phyloP scores from a whole-genome alignment of 1,140 invertebrate genomes.

The Scaptomyza graminum region DNA sequence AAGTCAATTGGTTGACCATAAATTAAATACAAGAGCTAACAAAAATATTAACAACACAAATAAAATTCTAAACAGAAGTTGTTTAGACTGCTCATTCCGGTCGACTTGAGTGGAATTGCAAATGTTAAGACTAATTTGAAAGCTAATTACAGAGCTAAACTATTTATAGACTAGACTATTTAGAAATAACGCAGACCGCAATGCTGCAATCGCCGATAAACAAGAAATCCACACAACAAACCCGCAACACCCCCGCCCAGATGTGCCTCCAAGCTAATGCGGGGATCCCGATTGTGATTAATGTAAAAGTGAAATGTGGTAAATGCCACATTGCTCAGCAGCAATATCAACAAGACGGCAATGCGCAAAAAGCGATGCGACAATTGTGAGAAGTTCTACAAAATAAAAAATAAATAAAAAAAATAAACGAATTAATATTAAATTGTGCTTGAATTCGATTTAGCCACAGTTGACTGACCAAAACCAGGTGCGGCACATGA shows the following conservation, averaged over 20 bases:
- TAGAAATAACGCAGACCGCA: slow-evolving; percentile 13
- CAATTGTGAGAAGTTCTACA: slow-evolving; percentile 87
- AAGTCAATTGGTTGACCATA: slow-evolving; percentile 15
- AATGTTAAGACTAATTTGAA: slow-evolving; percentile 24
- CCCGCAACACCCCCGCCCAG: slow-evolving; percentile 91
- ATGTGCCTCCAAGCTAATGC: slow-evolving; percentile 91
- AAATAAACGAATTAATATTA: slow-evolving; percentile 26
- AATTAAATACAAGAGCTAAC: slow-evolving; percentile 5
- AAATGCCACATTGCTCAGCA: slow-evolving; percentile 85
- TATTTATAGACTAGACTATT: slow-evolving; percentile 17
- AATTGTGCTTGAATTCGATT: slow-evolving; percentile 60
- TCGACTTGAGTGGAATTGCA: slow-evolving; percentile 19
- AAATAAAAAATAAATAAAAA: slow-evolving; percentile 46
- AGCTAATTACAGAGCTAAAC: slow-evolving; percentile 5
- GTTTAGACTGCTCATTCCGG: slow-evolving; percentile 5
- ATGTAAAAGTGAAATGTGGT: slow-evolving; percentile 74
- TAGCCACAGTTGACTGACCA: slow-evolving; percentile 86
- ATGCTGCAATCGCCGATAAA: slow-evolving; percentile 85
- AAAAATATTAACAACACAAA: slow-evolving; percentile 1
- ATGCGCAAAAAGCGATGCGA: slow-evolving; percentile 86
- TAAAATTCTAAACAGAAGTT: too few relatives aligned
- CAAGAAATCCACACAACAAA: slow-evolving; percentile 90
- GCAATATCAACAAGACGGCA: slow-evolving; percentile 86
- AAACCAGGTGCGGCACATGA: slow-evolving; percentile 94
- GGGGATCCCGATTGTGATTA: slow-evolving; percentile 84